phyloP scores from a whole-genome alignment of 23 tunicate species.

The Styela plicata region DNA sequence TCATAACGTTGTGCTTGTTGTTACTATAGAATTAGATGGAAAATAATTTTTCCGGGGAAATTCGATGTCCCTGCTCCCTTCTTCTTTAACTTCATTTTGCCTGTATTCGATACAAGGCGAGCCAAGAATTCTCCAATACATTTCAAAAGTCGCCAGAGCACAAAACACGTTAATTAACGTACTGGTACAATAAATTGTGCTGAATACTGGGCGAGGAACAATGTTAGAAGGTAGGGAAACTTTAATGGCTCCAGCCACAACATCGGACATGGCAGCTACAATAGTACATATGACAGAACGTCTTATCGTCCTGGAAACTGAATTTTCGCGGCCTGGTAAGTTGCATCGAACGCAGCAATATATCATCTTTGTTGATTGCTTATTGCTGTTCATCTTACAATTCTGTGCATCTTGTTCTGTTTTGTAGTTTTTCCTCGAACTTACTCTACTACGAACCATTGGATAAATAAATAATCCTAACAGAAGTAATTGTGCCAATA shows the following conservation, averaged over 20 bases:
- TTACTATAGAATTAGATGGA: neutral
- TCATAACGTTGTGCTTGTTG: neutral
- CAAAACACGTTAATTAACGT: conserved; percentile 26
- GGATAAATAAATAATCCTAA: conserved; percentile 58
- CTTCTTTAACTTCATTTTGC: neutral
- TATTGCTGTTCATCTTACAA: neutral
- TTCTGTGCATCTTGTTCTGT: too few relatives aligned
- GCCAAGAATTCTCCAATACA: neutral
- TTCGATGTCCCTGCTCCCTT: neutral
- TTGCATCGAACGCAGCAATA: neutral
- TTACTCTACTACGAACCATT: conserved; percentile 20
- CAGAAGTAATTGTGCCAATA: conserved; percentile 39
- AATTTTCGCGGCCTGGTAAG: neutral
- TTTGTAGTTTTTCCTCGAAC: too few relatives aligned
- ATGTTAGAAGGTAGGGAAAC: conserved; percentile 19
- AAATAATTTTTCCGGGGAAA: neutral
- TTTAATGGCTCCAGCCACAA: conserved; percentile 25
- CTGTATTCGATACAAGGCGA: neutral
- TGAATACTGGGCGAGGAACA: conserved; percentile 16
- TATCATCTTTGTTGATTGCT: neutral
- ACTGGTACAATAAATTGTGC: conserved; percentile 29
- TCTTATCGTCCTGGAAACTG: conserved; percentile 11
- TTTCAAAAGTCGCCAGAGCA: neutral
- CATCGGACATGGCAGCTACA: conserved; percentile 40
- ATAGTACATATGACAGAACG: conserved; percentile 39